A percentile compares a stretch with the other conserved stretches of the same genome.
Conservation (phyloP, 2,888 invertebrate species). For the Phortica magna region DNA sequence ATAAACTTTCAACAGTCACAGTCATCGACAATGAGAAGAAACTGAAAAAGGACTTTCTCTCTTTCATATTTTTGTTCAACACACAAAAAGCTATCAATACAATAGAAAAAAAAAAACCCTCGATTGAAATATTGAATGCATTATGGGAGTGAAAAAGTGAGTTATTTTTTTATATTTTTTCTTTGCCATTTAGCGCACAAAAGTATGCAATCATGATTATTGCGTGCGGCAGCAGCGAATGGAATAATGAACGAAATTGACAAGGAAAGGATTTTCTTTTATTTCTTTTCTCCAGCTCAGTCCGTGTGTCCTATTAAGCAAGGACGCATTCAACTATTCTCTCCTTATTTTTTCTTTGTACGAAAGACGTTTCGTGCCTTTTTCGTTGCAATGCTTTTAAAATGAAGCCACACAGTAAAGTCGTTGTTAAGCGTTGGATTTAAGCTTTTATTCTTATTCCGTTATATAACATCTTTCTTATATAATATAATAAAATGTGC, state of each 20-base stretch:
- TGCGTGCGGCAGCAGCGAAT: not conserved
- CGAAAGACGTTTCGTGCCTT: too few relatives aligned
- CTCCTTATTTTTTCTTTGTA: too few relatives aligned
- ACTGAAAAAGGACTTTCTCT: too few relatives aligned
- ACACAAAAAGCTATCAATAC: not conserved
- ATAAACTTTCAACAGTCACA: too few relatives aligned
- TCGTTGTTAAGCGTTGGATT: not conserved
- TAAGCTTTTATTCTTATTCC: too few relatives aligned
- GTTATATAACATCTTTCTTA: too few relatives aligned
- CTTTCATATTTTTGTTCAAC: not conserved
- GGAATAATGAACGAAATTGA: not conserved
- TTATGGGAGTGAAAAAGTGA: not conserved
- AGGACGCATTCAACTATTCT: too few relatives aligned
- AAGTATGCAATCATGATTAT: not conserved
- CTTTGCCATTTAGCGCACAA: not conserved
- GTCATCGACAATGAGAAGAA: too few relatives aligned
- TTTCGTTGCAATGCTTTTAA: too few relatives aligned
- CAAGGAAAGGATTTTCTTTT: slow-evolving; percentile 4
- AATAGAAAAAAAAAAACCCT: not conserved
- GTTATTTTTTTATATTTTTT: not conserved
- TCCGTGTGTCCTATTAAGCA: too few relatives aligned
- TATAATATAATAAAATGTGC: too few relatives aligned
- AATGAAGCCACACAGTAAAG: not conserved
- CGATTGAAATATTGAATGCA: not conserved
- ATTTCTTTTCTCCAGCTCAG: not conserved